A percentile compares a stretch with the other conserved stretches of the same genome.
These are phyloP conservation scores for Callinectes sapidus DNA, from an alignment of 2,888 invertebrate genomes.

Conservation along the genomic window DNA sequence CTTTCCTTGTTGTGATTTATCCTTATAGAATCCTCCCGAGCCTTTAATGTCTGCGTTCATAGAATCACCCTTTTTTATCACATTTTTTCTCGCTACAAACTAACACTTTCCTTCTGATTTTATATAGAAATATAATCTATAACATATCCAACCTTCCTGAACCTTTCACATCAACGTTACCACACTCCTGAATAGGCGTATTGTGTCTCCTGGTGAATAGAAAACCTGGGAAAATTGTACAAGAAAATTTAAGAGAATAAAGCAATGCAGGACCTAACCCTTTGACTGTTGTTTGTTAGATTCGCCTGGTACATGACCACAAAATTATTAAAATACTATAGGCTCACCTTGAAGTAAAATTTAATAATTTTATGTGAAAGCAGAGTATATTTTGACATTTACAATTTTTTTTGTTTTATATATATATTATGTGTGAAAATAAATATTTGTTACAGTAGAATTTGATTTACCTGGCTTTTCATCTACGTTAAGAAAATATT, in stretches of 20 bases:
- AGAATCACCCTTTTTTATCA: too few relatives aligned
- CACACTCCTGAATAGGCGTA: background rate
- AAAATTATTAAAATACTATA: background rate
- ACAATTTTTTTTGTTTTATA: too few relatives aligned
- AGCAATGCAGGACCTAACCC: background rate
- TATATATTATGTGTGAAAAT: too few relatives aligned
- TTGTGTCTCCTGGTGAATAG: background rate
- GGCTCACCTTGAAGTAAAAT: background rate
- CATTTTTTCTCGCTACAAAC: background rate
- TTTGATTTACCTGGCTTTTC: too few relatives aligned
- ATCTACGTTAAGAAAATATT: too few relatives aligned
- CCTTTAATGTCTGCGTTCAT: too few relatives aligned
- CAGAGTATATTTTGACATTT: too few relatives aligned
- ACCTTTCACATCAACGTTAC: background rate
- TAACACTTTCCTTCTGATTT: background rate
- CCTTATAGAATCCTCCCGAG: too few relatives aligned
- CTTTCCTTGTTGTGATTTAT: background rate
- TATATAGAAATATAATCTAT: background rate
- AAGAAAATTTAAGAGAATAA: background rate
- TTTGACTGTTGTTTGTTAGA: too few relatives aligned
- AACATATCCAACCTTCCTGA: background rate
- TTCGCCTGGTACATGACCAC: background rate
- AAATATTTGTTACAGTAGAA: too few relatives aligned
- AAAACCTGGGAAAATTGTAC: background rate
- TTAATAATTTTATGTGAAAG: too few relatives aligned